Evolutionary conservation across 37 sponge, comb jelly and placozoan species (phyloP).

Genomic region (Spongia lamella): DNA sequence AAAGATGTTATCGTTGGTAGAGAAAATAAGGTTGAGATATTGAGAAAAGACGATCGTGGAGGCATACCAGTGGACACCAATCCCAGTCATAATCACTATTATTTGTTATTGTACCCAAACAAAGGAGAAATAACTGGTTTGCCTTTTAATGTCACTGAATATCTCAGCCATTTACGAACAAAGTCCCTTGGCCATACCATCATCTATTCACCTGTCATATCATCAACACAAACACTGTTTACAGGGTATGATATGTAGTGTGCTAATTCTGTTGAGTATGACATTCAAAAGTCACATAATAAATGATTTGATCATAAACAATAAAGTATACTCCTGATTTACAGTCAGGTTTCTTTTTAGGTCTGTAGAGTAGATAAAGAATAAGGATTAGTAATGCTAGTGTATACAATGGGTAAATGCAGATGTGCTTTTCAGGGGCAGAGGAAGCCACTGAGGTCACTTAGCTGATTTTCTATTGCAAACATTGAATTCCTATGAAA

Average conservation of each 20-base stretch:
- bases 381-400: no score
- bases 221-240: constrained; percentile 75
- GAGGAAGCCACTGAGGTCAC: no score
- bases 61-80: constrained; percentile 52
- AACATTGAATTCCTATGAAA: no score
- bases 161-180: constrained; percentile 55
- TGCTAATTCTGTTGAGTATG: not conserved
- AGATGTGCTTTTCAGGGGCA: no score
- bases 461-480: no score
- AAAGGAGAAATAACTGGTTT: constrained; percentile 19
- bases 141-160: constrained; percentile 40
- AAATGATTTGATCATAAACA: no score
- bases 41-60: constrained; percentile 1
- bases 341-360: no score
- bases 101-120: constrained; percentile 43
- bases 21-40: not conserved
- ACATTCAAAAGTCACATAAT: no score
- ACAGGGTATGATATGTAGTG: constrained; percentile 61
- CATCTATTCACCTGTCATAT: constrained; percentile 77
- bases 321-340: no score
- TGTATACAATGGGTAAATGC: no score
- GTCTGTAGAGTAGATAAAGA: no score
- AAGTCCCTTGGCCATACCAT: constrained; percentile 54
- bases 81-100: constrained; percentile 20
- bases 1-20: not conserved